phyloP scores from a whole-genome alignment of 2,888 invertebrate species.

The Sesia bembeciformis region DNA sequence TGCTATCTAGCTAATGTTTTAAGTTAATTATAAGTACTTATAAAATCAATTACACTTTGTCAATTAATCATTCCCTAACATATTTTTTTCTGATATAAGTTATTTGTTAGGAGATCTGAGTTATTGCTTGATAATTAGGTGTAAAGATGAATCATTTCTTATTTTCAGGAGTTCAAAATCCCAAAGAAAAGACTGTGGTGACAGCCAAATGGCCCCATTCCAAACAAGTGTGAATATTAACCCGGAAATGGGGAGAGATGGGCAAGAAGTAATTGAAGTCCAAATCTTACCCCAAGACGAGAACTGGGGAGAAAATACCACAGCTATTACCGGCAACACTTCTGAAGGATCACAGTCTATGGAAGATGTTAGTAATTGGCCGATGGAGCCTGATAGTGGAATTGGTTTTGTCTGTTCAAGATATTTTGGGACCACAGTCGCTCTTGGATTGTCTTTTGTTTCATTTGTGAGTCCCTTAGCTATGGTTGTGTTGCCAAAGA shows the following conservation, averaged over 20 bases:
- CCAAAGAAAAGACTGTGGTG: constrained; percentile 75
- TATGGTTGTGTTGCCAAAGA: constrained; percentile 95
- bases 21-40: too few relatives aligned
- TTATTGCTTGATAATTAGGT: too few relatives aligned
- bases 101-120: too few relatives aligned
- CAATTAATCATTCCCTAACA: too few relatives aligned
- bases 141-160: not conserved
- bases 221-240: constrained; percentile 89
- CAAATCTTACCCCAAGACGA: constrained; percentile 97
- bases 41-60: too few relatives aligned
- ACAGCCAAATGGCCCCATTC: constrained; percentile 86
- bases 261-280: constrained; percentile 95
- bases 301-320: constrained; percentile 99
- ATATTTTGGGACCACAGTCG: constrained; percentile 87
- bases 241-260: constrained; percentile 83
- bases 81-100: too few relatives aligned
- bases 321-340: constrained; percentile 96
- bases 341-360: constrained; percentile 96
- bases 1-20: too few relatives aligned
- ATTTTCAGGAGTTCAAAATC: constrained; percentile 76
- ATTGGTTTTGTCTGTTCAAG: constrained; percentile 84
- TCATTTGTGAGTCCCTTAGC: constrained; percentile 94
- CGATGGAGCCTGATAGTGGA: constrained; percentile 81
- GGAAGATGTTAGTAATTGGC: constrained; percentile 92
- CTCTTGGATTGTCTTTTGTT: constrained; percentile 84